Percentiles rank a stretch among this genome's conserved stretches.
Conservation (phyloP, 2,797 vertebrate genomes). For the Simalia tracyae region DNA sequence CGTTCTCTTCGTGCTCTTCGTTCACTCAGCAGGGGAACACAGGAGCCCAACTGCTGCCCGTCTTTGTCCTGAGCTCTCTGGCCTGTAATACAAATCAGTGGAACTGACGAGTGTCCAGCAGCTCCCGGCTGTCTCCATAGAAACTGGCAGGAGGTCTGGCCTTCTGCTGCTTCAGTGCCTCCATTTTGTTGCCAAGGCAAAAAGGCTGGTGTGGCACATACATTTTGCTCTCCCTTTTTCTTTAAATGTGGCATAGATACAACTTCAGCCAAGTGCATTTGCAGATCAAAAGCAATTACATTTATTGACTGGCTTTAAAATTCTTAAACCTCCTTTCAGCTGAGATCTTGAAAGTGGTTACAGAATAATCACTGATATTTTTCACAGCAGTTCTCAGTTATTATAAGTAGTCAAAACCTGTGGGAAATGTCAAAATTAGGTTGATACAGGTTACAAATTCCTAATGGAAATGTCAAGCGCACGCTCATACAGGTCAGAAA, state of each 20-base stretch:
- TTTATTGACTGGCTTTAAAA: conserved; percentile 21
- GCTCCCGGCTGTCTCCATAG: not conserved
- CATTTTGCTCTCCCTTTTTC: conserved; percentile 5
- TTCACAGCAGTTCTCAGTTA: conserved; percentile 22
- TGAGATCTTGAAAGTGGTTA: conserved; percentile 9
- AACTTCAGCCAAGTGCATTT: conserved; percentile 15
- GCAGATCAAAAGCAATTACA: conserved; percentile 22
- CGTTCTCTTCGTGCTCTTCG: not conserved
- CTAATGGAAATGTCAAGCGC: conserved; percentile 2
- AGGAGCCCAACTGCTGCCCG: not conserved
- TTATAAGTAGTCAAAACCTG: conserved; percentile 10
- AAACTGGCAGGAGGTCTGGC: not conserved
- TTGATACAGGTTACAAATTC: conserved; percentile 9
- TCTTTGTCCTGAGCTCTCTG: not conserved
- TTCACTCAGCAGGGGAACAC: not conserved
- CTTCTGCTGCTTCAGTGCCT: not conserved
- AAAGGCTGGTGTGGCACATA: not conserved
- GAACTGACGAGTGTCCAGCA: not conserved
- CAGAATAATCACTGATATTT: conserved; percentile 28
- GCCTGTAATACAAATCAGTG: not conserved
- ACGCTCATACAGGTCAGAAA: conserved; percentile 9
- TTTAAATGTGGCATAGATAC: not conserved
- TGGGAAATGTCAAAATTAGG: conserved; percentile 3
- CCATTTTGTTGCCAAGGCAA: not conserved
- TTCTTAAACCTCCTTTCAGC: conserved; percentile 21